These are phyloP conservation scores for Osmerus mordax DNA, from an alignment of 2,113 vertebrate species.

Conservation along the genomic window DNA sequence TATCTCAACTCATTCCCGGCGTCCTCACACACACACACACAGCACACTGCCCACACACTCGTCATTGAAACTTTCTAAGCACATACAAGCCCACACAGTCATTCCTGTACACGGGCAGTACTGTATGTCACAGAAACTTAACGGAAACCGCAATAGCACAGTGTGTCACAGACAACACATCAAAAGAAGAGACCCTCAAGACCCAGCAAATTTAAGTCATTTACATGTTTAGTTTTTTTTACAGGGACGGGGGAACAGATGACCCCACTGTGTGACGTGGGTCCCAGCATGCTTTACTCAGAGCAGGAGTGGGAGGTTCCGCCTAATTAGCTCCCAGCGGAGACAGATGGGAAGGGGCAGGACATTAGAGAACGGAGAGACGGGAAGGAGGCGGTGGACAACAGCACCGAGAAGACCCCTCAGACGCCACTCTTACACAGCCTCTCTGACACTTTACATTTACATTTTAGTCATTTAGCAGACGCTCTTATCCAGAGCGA, in stretches of 20 bases:
- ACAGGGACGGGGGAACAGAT: slow-evolving; percentile 26
- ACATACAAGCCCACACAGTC: background rate
- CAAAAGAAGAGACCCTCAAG: background rate
- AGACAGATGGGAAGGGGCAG: background rate
- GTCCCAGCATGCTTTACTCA: background rate
- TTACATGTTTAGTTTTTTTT: slow-evolving; percentile 24
- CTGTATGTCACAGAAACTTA: background rate
- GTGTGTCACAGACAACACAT: background rate
- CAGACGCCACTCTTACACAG: background rate
- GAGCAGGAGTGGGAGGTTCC: slow-evolving; percentile 5
- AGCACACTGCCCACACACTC: slow-evolving; percentile 2
- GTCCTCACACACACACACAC: slow-evolving; percentile 34
- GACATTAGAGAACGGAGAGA: background rate
- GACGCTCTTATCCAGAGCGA: no score
- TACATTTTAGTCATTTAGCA: no score
- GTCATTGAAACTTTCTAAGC: background rate
- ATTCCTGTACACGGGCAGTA: background rate
- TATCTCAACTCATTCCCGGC: slow-evolving; percentile 18
- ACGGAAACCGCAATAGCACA: background rate
- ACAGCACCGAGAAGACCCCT: background rate
- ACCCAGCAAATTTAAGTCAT: slow-evolving; percentile 22
- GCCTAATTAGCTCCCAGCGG: background rate
- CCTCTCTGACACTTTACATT: no score
- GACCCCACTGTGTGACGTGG: slow-evolving; percentile 1
- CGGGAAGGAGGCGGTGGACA: background rate